Conservation (phyloP, 1,140 invertebrate species). For the Artemia franciscana region DNA sequence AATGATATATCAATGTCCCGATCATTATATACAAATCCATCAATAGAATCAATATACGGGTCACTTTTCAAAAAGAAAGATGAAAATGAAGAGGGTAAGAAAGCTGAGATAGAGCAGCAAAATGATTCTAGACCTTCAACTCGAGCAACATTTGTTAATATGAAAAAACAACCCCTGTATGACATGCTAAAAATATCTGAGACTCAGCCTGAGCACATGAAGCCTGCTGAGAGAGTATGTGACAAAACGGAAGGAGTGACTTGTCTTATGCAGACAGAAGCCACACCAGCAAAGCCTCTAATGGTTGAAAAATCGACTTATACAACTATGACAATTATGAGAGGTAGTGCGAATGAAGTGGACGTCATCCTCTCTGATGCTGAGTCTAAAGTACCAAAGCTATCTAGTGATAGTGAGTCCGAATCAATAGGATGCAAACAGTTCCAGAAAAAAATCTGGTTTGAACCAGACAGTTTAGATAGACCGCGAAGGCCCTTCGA, state of each 20-base stretch:
- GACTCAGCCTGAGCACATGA: background rate
- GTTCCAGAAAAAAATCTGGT: background rate
- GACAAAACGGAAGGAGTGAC: background rate
- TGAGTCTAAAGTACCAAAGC: slow-evolving; percentile 7
- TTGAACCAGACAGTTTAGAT: slow-evolving; percentile 7
- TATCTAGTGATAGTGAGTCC: background rate
- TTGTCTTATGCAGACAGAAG: background rate
- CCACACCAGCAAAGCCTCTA: background rate
- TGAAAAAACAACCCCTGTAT: background rate
- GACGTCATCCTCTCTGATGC: slow-evolving; percentile 6
- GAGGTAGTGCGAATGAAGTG: background rate
- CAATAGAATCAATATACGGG: slow-evolving; percentile 9
- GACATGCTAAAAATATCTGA: background rate
- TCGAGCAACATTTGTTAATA: background rate
- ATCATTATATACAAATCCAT: slow-evolving; percentile 10
- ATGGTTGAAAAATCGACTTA: background rate
- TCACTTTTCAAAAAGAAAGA: too few relatives aligned
- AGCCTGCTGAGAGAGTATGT: background rate
- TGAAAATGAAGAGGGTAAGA: too few relatives aligned
- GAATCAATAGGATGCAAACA: background rate
- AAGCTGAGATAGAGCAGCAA: too few relatives aligned
- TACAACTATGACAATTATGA: background rate
- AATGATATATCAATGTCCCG: too few relatives aligned
- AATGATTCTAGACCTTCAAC: background rate
- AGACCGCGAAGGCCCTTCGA: background rate